Conservation (phyloP, 2,113 vertebrate genomes). For the Oreocharis arfaki region DNA sequence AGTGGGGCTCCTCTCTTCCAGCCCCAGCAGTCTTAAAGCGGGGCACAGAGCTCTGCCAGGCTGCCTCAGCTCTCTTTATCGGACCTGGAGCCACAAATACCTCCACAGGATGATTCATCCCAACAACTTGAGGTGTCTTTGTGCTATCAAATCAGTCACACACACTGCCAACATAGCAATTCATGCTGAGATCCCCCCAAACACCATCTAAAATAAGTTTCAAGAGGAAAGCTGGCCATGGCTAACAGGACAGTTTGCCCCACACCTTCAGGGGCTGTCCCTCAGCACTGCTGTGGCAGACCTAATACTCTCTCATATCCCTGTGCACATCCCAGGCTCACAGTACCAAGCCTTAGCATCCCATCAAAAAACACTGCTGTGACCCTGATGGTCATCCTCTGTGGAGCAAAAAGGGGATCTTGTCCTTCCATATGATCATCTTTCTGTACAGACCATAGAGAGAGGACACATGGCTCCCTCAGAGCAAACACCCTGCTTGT, state of each 20-base stretch:
- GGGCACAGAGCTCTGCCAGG: not conserved
- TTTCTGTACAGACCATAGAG: not conserved
- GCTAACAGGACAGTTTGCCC: not conserved
- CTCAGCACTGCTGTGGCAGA: not conserved
- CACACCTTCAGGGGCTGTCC: not conserved
- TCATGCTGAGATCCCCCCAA: not conserved
- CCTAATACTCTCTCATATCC: not conserved
- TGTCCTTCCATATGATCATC: not conserved
- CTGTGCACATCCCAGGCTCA: not conserved
- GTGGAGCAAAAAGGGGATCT: not conserved
- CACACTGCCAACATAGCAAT: not conserved
- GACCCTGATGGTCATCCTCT: fast-evolving
- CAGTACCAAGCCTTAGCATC: not conserved
- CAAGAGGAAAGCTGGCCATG: not conserved
- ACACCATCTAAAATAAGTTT: not conserved
- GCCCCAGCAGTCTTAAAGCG: not conserved
- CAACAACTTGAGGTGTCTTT: not conserved
- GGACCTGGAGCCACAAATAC: not conserved
- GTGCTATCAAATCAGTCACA: not conserved
- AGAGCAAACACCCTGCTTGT: not conserved
- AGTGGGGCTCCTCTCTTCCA: not conserved
- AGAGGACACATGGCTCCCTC: not conserved
- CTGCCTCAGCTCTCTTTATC: not conserved
- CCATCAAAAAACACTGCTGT: not conserved
- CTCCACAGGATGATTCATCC: not conserved